Conservation (phyloP, 2,113 vertebrate species). For the Felis chaus region DNA sequence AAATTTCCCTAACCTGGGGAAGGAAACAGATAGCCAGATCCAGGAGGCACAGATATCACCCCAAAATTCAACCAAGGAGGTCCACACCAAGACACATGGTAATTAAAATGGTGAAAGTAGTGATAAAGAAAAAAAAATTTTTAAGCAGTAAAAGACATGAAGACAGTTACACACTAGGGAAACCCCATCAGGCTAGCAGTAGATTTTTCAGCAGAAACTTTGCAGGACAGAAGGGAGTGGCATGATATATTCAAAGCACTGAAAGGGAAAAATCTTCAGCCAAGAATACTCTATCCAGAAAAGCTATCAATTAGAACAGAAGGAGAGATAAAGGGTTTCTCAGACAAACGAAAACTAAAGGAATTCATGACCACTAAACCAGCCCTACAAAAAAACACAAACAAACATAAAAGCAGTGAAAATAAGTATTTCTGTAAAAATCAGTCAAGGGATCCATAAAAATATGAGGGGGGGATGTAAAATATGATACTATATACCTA, state of each 20-base stretch:
- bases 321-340: background rate
- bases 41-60: background rate
- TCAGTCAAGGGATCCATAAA: background rate
- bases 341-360: background rate
- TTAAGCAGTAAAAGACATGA: background rate
- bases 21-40: background rate
- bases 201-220: background rate
- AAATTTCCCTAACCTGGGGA: background rate
- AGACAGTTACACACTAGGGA: background rate
- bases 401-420: background rate
- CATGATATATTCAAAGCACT: background rate
- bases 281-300: background rate
- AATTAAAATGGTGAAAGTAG: background rate
- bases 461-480: background rate
- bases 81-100: background rate
- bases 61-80: background rate
- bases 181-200: background rate
- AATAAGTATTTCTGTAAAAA: background rate
- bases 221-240: background rate
- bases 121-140: background rate
- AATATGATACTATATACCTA: background rate
- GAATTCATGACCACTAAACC: background rate
- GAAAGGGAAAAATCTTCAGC: background rate
- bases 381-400: background rate
- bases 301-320: background rate